phyloP scores from a whole-genome alignment of 1,140 invertebrate species.

The Macrobrachium nipponense region DNA sequence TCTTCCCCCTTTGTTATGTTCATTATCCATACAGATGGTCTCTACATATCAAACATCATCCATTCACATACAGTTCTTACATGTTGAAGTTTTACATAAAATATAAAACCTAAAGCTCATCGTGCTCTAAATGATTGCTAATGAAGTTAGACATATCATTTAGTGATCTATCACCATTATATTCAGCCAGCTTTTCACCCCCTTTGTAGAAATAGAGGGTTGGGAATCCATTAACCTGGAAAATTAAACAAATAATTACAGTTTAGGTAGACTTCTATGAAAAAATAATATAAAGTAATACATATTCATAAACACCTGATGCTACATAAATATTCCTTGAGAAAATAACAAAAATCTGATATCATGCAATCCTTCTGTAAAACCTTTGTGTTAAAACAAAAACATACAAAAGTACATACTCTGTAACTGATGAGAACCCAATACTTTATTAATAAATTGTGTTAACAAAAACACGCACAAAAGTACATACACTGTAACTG shows the following conservation, averaged over 20 bases:
- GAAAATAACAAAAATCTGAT: too few relatives aligned
- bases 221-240: slow-evolving; percentile 78
- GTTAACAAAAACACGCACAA: too few relatives aligned
- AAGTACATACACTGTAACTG: too few relatives aligned
- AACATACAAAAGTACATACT: too few relatives aligned
- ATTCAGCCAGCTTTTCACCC: slow-evolving; percentile 78
- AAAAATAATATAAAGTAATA: neutral
- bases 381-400: too few relatives aligned
- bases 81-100: neutral
- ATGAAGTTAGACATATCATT: slow-evolving; percentile 78
- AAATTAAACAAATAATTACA: slow-evolving; percentile 8
- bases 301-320: neutral
- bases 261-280: neutral
- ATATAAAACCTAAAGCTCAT: slow-evolving; percentile 53
- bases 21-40: too few relatives aligned
- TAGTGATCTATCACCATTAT: slow-evolving; percentile 77
- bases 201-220: slow-evolving; percentile 77
- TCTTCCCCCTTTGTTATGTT: too few relatives aligned
- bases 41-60: too few relatives aligned
- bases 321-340: neutral
- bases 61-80: too few relatives aligned
- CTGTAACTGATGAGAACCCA: too few relatives aligned
- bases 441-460: too few relatives aligned
- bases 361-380: too few relatives aligned
- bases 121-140: slow-evolving; percentile 50